These are phyloP conservation scores for Magallana nippona DNA, from an alignment of 2,888 invertebrate species.

Conservation along the genomic window DNA sequence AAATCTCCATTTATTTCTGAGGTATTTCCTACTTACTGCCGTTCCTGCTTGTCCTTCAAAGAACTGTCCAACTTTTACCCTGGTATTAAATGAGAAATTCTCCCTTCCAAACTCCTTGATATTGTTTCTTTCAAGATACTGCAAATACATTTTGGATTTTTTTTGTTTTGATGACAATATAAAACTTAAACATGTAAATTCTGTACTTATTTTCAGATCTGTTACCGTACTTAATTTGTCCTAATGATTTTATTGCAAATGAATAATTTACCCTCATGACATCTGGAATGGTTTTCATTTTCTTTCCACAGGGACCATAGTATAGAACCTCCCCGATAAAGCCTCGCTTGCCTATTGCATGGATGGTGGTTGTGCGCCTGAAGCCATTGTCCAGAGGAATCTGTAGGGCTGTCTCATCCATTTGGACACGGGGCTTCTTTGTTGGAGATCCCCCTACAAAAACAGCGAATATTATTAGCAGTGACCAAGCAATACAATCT, in stretches of 20 bases:
- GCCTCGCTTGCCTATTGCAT: conserved; percentile 87
- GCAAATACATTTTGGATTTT: conserved; percentile 55
- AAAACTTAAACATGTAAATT: neutral
- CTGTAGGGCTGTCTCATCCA: conserved; percentile 84
- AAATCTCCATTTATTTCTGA: too few species aligned
- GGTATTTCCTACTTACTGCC: conserved; percentile 80
- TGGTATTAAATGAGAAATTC: conserved; percentile 95
- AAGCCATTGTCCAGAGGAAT: conserved; percentile 88
- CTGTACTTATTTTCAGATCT: too few species aligned
- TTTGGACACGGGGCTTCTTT: conserved; percentile 68
- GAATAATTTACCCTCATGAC: conserved; percentile 78
- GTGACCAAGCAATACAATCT: too few species aligned
- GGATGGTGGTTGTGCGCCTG: conserved; percentile 95
- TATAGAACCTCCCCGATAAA: conserved; percentile 91
- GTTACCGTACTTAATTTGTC: neutral
- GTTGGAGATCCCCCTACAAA: conserved; percentile 46
- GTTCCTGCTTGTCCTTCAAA: conserved; percentile 85
- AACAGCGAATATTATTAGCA: neutral
- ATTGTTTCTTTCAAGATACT: conserved; percentile 88
- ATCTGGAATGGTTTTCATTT: conserved; percentile 84
- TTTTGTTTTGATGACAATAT: neutral
- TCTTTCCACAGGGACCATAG: conserved; percentile 86
- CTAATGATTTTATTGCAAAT: neutral
- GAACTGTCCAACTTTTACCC: conserved; percentile 94
- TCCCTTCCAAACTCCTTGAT: conserved; percentile 87